Base-by-base conservation (phyloP, 2,888 invertebrate genomes). In the Drosophila paranaensis region DNA sequence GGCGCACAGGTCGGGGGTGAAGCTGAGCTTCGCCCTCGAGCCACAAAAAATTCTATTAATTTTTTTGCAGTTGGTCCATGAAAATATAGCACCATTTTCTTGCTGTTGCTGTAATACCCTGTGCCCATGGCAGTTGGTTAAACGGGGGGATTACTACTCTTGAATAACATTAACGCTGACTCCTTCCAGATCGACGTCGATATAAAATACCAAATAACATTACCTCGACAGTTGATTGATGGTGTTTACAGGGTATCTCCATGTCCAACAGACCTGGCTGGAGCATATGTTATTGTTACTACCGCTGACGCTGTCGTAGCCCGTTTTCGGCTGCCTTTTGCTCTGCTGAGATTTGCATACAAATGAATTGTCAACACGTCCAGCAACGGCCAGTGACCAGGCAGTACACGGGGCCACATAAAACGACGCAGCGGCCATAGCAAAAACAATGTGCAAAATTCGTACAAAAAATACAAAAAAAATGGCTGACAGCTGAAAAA, bases 311-410 rank as follows among this genome's bases (percentile, higher is more conserved):
- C 13, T 35, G 37, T 16, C 51, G 51, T 14, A 25, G 53, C 10
- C 25, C 77, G 66, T 62, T 69, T 73, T 68, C 45, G 60, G 66
- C 54, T 71, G 78, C 70, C 77, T 77, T 79, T 82, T 66, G 83
- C 74, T 73, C 76, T 72, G 78, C 76, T 73, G 86, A 90, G 89
- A 89, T 89, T 89, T 89, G 84, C 89, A 90, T 89, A 81, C 88
- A 90, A 89, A 89, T 90, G 89, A 89, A 89, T 89, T 88, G 88
- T 89, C 89, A 90, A 87, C 88, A 86, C 75, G 77, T 76, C 74
- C 81, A 66, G 67, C 71, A 53, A 55, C 60, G 58, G 27, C 55
- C 53, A 51, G 27, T 3, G 39, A 11, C n/a, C 40, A 37, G 54
- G n/a, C 54, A 9, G 37, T 25, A 25, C 53, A 53, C 14, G 25